A percentile compares a stretch with the other conserved stretches of the same genome.
Evolutionary conservation across 1,140 invertebrate genomes (phyloP).

Genomic region (Ditylenchus dipsaci): DNA sequence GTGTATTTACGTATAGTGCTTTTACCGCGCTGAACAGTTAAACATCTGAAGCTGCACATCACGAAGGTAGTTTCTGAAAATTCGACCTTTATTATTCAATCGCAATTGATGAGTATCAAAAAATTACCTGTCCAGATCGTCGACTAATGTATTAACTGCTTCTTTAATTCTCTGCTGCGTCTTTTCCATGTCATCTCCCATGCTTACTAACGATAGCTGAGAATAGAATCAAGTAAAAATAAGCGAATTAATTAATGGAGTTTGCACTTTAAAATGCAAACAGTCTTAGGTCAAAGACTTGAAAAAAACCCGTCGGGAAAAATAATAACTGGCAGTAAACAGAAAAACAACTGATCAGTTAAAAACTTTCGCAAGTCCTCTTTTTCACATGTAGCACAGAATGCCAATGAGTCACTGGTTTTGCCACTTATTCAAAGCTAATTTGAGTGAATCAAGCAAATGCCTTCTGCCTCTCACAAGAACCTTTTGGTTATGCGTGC

Average conservation of each 20-base stretch:
- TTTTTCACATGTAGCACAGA: background rate
- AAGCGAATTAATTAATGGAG: background rate
- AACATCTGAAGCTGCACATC: constrained; percentile 52
- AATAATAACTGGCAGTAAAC: too few relatives aligned
- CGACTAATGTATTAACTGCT: constrained; percentile 48
- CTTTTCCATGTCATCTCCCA: constrained; percentile 24
- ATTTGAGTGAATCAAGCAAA: too few relatives aligned
- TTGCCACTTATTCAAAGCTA: background rate
- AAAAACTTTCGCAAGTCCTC: background rate
- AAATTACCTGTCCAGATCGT: constrained; percentile 43
- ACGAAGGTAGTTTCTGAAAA: constrained; percentile 32
- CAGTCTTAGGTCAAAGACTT: background rate
- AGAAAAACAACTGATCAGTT: too few relatives aligned
- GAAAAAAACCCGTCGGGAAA: too few relatives aligned
- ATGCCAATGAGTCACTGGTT: constrained; percentile 1
- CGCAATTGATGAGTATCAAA: background rate
- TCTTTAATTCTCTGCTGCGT: constrained; percentile 31
- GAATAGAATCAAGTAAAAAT: background rate
- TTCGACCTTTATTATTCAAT: too few relatives aligned
- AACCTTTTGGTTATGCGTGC: too few relatives aligned
- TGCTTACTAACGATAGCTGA: background rate
- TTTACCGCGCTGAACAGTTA: constrained; percentile 36
- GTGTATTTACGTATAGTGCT: too few relatives aligned
- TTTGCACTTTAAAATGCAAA: background rate
- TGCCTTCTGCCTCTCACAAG: too few relatives aligned